These are phyloP conservation scores for Oncorhynchus masou DNA, from an alignment of 2,113 vertebrate species.

Conservation along the genomic window DNA sequence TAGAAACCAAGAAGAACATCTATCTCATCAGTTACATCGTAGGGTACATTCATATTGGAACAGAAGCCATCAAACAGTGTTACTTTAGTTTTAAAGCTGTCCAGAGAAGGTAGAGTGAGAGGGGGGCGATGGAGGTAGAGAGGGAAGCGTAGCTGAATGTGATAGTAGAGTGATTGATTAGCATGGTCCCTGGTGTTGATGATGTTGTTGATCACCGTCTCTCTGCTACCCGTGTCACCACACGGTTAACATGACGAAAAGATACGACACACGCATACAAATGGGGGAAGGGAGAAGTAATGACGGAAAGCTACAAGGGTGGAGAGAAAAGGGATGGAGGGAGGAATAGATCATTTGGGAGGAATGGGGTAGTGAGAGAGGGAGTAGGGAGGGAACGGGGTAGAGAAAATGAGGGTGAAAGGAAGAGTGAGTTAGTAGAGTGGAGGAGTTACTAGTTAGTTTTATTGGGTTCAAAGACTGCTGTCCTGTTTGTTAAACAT, in stretches of 20 bases:
- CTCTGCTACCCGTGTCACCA: not conserved
- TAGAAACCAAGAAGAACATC: no score
- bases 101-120: not conserved
- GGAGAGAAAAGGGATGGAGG: not conserved
- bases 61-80: not conserved
- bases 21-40: no score
- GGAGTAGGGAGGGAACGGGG: not conserved
- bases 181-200: not conserved
- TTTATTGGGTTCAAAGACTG: not conserved
- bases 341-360: no score
- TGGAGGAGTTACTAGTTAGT: not conserved
- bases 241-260: not conserved
- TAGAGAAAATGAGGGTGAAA: not conserved
- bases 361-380: not conserved
- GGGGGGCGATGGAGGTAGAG: not conserved
- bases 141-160: not conserved
- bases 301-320: not conserved
- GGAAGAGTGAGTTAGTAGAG: not conserved
- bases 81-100: no score
- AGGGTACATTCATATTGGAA: not conserved
- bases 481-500: not conserved
- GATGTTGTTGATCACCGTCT: not conserved
- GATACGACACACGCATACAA: not conserved
- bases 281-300: not conserved
- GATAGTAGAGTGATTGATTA: not conserved